These are phyloP conservation scores for Macropodus opercularis DNA, from an alignment of 2,797 vertebrate genomes.

Conservation along the genomic window DNA sequence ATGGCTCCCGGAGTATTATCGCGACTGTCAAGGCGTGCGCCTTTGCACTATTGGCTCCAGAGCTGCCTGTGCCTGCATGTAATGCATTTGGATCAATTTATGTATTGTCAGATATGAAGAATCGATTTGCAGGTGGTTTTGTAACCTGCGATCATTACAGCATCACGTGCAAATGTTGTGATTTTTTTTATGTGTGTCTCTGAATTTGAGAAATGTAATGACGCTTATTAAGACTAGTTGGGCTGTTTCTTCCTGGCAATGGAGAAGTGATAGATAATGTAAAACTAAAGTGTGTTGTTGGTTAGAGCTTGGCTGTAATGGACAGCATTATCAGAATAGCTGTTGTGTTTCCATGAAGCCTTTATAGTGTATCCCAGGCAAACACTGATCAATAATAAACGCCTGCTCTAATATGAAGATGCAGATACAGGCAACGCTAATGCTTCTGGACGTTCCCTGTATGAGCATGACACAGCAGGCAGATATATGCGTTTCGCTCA, in stretches of 20 bases:
- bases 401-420: slow-evolving; percentile 2
- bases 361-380: not conserved
- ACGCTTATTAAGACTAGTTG: not conserved
- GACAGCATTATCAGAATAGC: not conserved
- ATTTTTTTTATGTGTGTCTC: not conserved
- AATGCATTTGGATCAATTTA: not conserved
- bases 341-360: slow-evolving; percentile 7
- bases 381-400: not conserved
- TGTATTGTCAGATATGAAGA: not conserved
- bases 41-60: not conserved
- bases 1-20: slow-evolving; percentile 25
- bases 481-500: not conserved
- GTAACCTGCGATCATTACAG: not conserved
- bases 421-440: too few species aligned
- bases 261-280: not conserved
- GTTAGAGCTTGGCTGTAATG: slow-evolving; percentile 1
- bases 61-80: not conserved
- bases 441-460: not conserved
- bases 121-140: slow-evolving; percentile 1
- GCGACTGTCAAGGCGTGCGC: slow-evolving; percentile 6
- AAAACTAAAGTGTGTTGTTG: not conserved
- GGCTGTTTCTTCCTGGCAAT: not conserved
- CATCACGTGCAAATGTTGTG: not conserved
- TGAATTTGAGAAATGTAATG: not conserved
- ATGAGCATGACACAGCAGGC: too few species aligned